phyloP scores from a whole-genome alignment of 2,113 vertebrate genomes.

The Oceanodroma tethys region DNA sequence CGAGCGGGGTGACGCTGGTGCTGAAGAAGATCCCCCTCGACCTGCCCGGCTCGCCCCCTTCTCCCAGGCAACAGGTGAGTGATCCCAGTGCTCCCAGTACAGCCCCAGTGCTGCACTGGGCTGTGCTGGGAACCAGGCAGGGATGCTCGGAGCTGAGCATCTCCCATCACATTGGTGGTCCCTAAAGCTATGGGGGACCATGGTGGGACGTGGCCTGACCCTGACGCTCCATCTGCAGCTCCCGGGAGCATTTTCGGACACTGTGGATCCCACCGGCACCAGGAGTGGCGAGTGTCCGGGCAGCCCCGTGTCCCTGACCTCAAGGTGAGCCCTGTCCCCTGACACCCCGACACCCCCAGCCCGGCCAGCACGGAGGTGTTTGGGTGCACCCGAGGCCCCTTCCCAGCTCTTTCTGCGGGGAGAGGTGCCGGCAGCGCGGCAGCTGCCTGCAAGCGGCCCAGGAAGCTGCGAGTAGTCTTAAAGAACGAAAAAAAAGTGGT shows the following conservation, averaged over 20 bases:
- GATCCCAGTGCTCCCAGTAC: neutral
- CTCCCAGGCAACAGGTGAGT: neutral
- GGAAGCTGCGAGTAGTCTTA: neutral
- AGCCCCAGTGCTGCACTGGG: neutral
- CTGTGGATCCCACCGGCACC: neutral
- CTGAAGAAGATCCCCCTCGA: conserved; percentile 82
- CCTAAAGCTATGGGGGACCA: neutral
- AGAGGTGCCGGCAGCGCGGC: rapidly evolving
- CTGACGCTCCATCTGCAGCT: neutral
- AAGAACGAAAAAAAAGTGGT: neutral
- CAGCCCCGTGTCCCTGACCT: conserved; percentile 17
- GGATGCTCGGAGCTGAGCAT: neutral
- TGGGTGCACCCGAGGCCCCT: neutral
- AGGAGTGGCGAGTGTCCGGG: neutral
- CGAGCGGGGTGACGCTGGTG: conserved; percentile 75
- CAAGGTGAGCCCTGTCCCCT: conserved; percentile 11
- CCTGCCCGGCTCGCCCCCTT: neutral
- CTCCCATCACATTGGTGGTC: neutral
- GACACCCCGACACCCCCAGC: neutral
- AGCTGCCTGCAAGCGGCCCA: neutral
- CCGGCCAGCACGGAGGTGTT: neutral
- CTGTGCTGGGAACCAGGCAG: neutral
- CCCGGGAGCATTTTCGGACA: neutral
- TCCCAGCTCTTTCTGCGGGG: neutral
- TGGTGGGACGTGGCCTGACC: neutral